phyloP scores from a whole-genome alignment of 2,888 invertebrate genomes.

The Sicus ferrugineus region DNA sequence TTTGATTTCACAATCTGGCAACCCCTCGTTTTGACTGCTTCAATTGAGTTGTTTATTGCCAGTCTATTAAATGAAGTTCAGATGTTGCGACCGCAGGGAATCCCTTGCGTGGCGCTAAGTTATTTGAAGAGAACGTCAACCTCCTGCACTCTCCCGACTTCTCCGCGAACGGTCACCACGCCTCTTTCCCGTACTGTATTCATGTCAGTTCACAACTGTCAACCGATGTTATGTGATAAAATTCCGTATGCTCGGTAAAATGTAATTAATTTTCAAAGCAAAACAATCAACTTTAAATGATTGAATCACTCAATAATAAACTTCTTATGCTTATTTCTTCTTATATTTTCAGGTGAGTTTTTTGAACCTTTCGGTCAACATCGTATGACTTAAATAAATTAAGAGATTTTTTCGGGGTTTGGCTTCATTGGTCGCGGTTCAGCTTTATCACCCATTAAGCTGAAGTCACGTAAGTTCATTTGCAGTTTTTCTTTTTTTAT shows the following conservation, averaged over 20 bases:
- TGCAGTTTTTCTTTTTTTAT: too few relatives aligned
- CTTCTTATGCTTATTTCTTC: neutral
- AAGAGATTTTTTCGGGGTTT: neutral
- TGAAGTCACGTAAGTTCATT: conserved; percentile 29
- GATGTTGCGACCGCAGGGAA: neutral
- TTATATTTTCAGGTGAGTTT: conserved; percentile 36
- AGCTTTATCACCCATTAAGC: conserved; percentile 11
- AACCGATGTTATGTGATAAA: conserved; percentile 1
- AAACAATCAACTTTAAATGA: neutral
- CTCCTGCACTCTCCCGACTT: too few relatives aligned
- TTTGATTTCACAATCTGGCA: conserved; percentile 2
- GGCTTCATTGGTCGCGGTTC: neutral
- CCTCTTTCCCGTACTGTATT: too few relatives aligned
- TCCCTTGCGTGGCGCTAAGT: neutral
- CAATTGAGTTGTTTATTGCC: conserved; percentile 27
- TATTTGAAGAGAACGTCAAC: neutral
- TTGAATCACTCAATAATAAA: conserved; percentile 35
- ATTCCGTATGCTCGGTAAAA: neutral
- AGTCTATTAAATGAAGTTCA: conserved; percentile 6
- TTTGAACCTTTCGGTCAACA: neutral
- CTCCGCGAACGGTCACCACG: too few relatives aligned
- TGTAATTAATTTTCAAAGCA: conserved; percentile 12
- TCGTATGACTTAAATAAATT: neutral
- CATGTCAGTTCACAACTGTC: neutral
- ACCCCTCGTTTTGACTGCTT: conserved; percentile 19